These are phyloP conservation scores for Ammodytes dubius DNA, from an alignment of 2,113 vertebrate genomes.

Conservation along the genomic window DNA sequence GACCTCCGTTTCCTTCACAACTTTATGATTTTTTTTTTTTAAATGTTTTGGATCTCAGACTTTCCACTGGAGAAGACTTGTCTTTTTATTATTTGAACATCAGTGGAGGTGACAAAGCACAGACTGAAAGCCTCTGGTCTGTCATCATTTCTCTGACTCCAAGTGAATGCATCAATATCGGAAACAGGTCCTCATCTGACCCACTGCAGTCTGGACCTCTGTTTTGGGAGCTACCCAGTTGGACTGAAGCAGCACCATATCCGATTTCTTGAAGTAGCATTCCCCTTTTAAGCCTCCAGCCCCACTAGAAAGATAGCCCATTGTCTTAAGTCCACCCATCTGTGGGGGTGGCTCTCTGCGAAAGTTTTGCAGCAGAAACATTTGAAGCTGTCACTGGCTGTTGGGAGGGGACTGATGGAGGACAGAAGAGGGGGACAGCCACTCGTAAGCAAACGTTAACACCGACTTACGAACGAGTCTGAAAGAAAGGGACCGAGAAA, in stretches of 20 bases:
- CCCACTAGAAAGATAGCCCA: slow-evolving; percentile 58
- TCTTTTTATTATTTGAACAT: neutral
- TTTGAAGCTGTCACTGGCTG: slow-evolving; percentile 70
- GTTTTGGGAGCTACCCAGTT: neutral
- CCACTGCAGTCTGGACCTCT: slow-evolving; percentile 48
- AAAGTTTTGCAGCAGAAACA: slow-evolving; percentile 76
- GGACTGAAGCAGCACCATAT: slow-evolving; percentile 30
- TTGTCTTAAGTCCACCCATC: slow-evolving; percentile 82
- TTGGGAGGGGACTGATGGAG: slow-evolving; percentile 72
- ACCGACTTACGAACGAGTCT: slow-evolving; percentile 4
- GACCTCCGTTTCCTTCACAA: neutral
- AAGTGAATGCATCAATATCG: slow-evolving; percentile 36
- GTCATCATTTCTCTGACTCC: slow-evolving; percentile 18
- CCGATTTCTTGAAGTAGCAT: slow-evolving; percentile 53
- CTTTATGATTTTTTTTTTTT: neutral
- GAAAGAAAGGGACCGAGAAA: neutral
- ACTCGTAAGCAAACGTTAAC: slow-evolving; percentile 22
- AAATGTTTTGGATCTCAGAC: neutral
- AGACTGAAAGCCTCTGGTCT: neutral
- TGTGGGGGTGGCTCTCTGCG: slow-evolving; percentile 80
- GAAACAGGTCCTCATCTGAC: slow-evolving; percentile 60
- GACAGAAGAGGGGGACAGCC: slow-evolving; percentile 26
- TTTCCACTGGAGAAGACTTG: neutral
- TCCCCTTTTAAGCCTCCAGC: slow-evolving; percentile 75
- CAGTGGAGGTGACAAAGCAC: neutral